Conservation (phyloP, 2,113 vertebrate species). For the Ageneiosus marmoratus region DNA sequence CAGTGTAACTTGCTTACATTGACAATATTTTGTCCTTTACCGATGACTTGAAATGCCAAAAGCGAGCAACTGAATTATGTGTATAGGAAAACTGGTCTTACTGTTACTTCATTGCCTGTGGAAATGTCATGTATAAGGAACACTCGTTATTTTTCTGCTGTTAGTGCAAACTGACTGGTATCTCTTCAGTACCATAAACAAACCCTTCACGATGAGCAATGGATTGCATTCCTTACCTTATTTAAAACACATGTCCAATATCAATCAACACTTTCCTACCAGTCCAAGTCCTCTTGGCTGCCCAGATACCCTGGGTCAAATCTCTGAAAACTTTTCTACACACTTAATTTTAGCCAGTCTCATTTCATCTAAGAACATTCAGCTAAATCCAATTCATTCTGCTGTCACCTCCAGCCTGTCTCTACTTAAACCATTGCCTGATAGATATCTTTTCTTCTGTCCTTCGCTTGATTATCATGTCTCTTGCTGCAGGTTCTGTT, state of each 20-base stretch:
- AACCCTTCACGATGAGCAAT: neutral
- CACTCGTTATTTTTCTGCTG: conserved; percentile 6
- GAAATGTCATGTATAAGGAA: neutral
- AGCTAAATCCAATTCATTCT: conserved; percentile 37
- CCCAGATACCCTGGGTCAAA: neutral
- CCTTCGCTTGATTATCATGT: conserved; percentile 32
- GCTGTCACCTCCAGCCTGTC: conserved; percentile 26
- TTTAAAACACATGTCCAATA: neutral
- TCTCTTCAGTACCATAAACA: neutral
- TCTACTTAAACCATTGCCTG: conserved; percentile 15
- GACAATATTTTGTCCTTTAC: neutral
- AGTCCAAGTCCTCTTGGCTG: neutral
- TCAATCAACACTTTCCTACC: neutral
- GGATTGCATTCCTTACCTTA: neutral
- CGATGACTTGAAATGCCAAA: conserved; percentile 16
- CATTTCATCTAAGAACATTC: conserved; percentile 13
- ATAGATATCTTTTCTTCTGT: conserved; percentile 31
- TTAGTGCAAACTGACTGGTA: conserved; percentile 6
- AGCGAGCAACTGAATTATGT: conserved; percentile 12
- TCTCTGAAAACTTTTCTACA: conserved; percentile 12
- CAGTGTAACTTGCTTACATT: conserved; percentile 10
- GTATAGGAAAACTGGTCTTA: conserved; percentile 1
- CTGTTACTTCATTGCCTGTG: conserved; percentile 20
- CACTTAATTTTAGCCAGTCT: conserved; percentile 6
- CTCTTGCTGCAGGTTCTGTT: conserved; percentile 24